Evolutionary conservation across 2,797 vertebrate species (phyloP).

Genomic region (Typhlichthys subterraneus): DNA sequence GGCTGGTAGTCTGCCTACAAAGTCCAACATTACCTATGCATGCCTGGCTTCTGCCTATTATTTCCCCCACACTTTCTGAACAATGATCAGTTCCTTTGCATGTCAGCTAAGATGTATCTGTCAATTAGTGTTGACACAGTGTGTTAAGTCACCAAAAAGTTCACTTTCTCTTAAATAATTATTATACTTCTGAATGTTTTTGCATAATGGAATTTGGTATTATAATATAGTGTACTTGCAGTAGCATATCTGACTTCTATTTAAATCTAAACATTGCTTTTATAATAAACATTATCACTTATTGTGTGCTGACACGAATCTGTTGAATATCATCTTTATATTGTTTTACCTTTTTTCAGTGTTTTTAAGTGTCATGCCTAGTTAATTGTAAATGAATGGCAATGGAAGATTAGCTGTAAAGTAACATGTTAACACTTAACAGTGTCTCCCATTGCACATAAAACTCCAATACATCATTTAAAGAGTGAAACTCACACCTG

Average conservation of each 20-base stretch:
- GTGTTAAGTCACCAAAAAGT: conserved; percentile 35
- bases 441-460: too few species aligned
- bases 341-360: too few species aligned
- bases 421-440: too few species aligned
- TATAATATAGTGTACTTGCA: neutral
- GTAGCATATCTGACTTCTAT: conserved; percentile 1
- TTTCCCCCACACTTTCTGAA: conserved; percentile 25
- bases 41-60: conserved; percentile 26
- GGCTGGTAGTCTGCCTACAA: conserved; percentile 39
- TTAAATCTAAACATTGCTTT: conserved; percentile 12
- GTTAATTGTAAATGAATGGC: too few species aligned
- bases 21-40: conserved; percentile 29
- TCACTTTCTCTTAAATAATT: neutral
- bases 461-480: too few species aligned
- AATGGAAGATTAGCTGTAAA: too few species aligned
- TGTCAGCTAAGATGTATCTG: neutral
- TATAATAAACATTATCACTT: neutral
- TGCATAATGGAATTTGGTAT: too few species aligned
- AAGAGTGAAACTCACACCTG: too few species aligned
- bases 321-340: too few species aligned
- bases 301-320: too few species aligned
- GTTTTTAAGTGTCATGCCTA: too few species aligned
- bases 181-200: too few species aligned
- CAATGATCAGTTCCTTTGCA: conserved; percentile 10
- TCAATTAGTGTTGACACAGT: conserved; percentile 7